Percentiles rank a stretch among this genome's conserved stretches.
Evolutionary conservation across 2,888 invertebrate genomes (phyloP).

Genomic region (Drosophila atroscutellata): DNA sequence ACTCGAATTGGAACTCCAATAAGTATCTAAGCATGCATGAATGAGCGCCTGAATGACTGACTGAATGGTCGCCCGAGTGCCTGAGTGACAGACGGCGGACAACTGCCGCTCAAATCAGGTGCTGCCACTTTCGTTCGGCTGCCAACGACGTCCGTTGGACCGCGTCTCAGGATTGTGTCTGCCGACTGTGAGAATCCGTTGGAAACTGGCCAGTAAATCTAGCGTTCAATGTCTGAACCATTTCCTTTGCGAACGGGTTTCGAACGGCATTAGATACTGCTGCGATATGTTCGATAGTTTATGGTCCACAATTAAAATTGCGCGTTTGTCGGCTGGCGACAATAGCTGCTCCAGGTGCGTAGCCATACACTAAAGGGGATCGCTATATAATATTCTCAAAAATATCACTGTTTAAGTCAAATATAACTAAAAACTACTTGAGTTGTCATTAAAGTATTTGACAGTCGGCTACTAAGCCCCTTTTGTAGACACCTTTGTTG

Average conservation of each 20-base stretch:
- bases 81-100: slow-evolving; percentile 71
- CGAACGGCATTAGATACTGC: slow-evolving; percentile 69
- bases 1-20: slow-evolving; percentile 46
- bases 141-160: slow-evolving; percentile 47
- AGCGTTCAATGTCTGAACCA: slow-evolving; percentile 68
- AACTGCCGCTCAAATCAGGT: slow-evolving; percentile 73
- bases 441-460: too few species aligned
- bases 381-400: background rate
- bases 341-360: slow-evolving; percentile 18
- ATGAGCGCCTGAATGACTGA: slow-evolving; percentile 64
- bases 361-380: background rate
- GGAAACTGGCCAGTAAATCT: slow-evolving; percentile 38
- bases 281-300: slow-evolving; percentile 70
- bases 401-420: background rate
- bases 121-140: slow-evolving; percentile 68
- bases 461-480: background rate
- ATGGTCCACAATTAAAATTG: slow-evolving; percentile 76
- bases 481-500: slow-evolving; percentile 13
- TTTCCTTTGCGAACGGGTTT: slow-evolving; percentile 77
- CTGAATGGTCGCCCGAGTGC: slow-evolving; percentile 55
- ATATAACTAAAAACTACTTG: background rate
- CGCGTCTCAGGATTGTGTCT: slow-evolving; percentile 37
- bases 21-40: slow-evolving; percentile 69
- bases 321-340: slow-evolving; percentile 41
- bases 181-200: slow-evolving; percentile 72